Evolutionary conservation across 2,797 vertebrate genomes (phyloP).

Genomic region (Myotis findleyi): DNA sequence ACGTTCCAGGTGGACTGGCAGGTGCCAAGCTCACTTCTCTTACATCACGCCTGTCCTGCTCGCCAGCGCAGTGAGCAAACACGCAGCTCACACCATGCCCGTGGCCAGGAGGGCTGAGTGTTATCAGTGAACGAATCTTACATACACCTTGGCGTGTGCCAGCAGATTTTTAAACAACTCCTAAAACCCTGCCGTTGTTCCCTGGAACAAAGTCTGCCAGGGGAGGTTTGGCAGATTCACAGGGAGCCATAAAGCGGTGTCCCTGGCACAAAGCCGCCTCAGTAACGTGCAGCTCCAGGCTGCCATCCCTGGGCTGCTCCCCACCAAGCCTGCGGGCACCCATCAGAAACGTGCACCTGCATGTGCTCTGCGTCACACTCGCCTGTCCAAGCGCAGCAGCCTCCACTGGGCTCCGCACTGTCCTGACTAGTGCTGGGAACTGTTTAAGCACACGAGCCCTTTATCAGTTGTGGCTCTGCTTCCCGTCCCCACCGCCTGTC

Average conservation of each 20-base stretch:
- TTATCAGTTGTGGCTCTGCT: not conserved
- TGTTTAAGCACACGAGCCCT: accelerated
- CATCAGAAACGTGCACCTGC: not conserved
- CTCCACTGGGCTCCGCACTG: accelerated
- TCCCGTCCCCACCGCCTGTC: too few species aligned
- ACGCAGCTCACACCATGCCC: not conserved
- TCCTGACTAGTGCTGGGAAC: not conserved
- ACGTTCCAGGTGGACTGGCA: not conserved
- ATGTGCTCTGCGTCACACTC: not conserved
- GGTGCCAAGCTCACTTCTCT: not conserved
- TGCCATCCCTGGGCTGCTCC: constrained; percentile 69
- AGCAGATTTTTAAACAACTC: not conserved
- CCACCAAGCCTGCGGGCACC: constrained; percentile 73
- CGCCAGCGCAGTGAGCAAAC: not conserved
- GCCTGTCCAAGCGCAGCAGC: accelerated
- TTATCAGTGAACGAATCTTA: not conserved
- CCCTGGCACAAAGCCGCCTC: constrained; percentile 78
- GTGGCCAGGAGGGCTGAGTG: accelerated
- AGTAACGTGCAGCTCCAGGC: constrained; percentile 77
- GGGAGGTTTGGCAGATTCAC: constrained; percentile 78
- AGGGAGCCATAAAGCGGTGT: constrained; percentile 77
- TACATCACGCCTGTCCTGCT: not conserved
- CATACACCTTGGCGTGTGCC: not conserved
- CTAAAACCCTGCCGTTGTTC: constrained; percentile 67
- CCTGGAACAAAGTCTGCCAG: constrained; percentile 46